Conservation (phyloP, 1,140 invertebrate species). For the Cydia fagiglandana region DNA sequence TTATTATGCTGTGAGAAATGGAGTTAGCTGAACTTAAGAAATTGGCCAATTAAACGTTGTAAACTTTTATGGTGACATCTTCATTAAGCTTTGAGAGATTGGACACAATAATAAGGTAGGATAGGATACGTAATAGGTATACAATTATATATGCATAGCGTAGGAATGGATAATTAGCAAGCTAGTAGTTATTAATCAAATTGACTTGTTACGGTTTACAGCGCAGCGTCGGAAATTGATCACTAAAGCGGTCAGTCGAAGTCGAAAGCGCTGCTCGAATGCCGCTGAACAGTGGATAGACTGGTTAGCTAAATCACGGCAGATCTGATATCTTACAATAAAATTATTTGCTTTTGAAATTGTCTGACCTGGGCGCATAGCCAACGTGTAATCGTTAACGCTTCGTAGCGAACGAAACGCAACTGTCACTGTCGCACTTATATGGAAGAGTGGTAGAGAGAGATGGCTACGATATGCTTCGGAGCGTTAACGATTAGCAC, state of each 20-base stretch:
- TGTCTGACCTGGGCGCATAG: too few relatives aligned
- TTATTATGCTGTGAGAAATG: conserved; percentile 33
- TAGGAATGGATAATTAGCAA: background rate
- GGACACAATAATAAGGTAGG: background rate
- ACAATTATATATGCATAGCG: background rate
- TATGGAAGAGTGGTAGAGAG: too few relatives aligned
- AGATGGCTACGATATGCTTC: too few relatives aligned
- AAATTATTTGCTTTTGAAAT: too few relatives aligned
- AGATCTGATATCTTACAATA: background rate
- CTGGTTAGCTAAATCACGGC: background rate
- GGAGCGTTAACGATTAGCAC: too few relatives aligned
- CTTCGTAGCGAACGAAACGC: too few relatives aligned
- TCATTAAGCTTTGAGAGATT: conserved; percentile 19
- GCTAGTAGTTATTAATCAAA: background rate
- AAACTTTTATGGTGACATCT: conserved; percentile 18
- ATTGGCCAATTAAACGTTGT: conserved; percentile 17
- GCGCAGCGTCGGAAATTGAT: background rate
- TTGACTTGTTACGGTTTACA: background rate
- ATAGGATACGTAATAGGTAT: background rate
- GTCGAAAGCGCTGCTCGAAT: background rate
- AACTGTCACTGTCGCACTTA: too few relatives aligned
- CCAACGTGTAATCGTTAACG: too few relatives aligned
- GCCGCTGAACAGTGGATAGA: background rate
- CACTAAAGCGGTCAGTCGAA: background rate
- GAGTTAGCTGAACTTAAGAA: conserved; percentile 7